These are phyloP conservation scores for Ornithoptera alexandrae DNA, from an alignment of 2,888 invertebrate species.

Conservation along the genomic window DNA sequence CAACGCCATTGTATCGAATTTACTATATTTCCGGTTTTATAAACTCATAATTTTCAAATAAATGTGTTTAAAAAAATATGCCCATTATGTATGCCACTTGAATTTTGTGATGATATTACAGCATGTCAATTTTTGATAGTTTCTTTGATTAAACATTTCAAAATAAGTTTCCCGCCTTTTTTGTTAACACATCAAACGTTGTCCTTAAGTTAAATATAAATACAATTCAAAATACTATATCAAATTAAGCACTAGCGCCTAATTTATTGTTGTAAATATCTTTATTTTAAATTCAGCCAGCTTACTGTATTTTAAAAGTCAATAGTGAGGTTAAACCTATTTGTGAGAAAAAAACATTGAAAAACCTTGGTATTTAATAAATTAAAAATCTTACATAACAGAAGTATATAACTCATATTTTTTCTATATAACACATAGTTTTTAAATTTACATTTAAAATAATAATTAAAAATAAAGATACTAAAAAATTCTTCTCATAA, in stretches of 20 bases:
- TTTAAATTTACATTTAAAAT: too few species aligned
- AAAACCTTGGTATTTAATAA: too few species aligned
- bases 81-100: constrained; percentile 10
- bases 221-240: background rate
- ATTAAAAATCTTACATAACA: too few species aligned
- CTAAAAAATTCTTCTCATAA: too few species aligned
- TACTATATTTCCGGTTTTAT: constrained; percentile 20
- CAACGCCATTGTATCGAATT: constrained; percentile 62
- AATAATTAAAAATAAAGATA: too few species aligned
- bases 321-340: background rate
- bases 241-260: background rate
- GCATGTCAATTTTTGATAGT: constrained; percentile 1
- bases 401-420: too few species aligned
- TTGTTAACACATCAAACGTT: background rate
- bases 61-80: constrained; percentile 1
- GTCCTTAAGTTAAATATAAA: background rate
- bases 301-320: background rate
- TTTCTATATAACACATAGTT: too few species aligned
- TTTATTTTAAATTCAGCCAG: background rate
- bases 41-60: constrained; percentile 39
- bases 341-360: too few species aligned
- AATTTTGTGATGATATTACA: constrained; percentile 23
- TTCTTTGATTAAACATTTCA: constrained; percentile 1
- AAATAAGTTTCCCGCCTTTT: background rate
- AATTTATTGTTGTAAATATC: background rate